Base-by-base conservation (phyloP, 2,797 vertebrate genomes). In the Sebastiscus albofasciatus region DNA sequence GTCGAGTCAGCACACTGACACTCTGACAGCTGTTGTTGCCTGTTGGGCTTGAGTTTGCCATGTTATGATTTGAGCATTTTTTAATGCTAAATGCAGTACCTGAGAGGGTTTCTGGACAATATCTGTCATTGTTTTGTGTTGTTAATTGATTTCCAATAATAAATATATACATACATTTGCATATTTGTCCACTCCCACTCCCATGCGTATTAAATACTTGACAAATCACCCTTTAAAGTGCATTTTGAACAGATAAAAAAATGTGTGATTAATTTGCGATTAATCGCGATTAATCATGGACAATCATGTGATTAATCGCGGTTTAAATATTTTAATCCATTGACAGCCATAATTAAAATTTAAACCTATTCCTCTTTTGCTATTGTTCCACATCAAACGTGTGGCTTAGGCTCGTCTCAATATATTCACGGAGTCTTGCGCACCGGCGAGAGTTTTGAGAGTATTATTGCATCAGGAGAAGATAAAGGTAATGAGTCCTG, bases 401-500 rank as follows among this genome's bases (percentile, higher is more conserved):
- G 46, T 58, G 62, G 18, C 67, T 77, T 75, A 60, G n/a, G 54
- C 26, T 80, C 20, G 33, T 66, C 73, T 73, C 27, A 49, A 42
- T 66, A 67, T 74, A 82, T 66, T 80, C 58, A 67, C 64, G 46
- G 33, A 72, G 39, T 77, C 22, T 12, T 52, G 33, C 26, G 54
- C 33, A 56, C 6, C 3, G 54, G 42, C 12, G 20, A 78, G 81
- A 85, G 60, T 80, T 82, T 85, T 83, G 83, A 87, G 79, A 72
- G 83, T 85, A 84, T 86, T 89, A 89, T 87, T 89, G 82, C 83
- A 87, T 92, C 86, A 84, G 77, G 79, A 81, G 78, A 88, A 91
- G 87, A 92, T 93, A 87, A 90, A 90, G 71, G 87, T 92, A 94
- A 92, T 92, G 84, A 93, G 88, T 91, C 79, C 92, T 89, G 79